Evolutionary conservation across 2,113 vertebrate species (phyloP).

Genomic region (Trichechus manatus): DNA sequence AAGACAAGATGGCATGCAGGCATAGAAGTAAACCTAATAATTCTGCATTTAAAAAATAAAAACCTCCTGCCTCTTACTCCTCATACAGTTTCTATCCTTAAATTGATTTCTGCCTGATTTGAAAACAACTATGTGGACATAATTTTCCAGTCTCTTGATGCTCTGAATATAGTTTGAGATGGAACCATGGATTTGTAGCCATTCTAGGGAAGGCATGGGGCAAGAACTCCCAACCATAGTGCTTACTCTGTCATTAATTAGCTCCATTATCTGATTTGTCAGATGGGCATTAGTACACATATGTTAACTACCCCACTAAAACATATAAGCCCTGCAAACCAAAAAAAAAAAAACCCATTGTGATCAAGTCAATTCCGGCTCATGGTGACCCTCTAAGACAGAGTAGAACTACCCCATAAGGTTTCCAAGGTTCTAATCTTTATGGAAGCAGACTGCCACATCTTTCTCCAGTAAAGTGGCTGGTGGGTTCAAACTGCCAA

Average conservation of each 20-base stretch:
- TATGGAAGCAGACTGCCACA: no score
- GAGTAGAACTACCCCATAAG: not conserved
- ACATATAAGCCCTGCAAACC: not conserved
- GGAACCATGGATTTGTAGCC: not conserved
- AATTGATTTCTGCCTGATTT: not conserved
- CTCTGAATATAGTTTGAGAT: conserved; percentile 15
- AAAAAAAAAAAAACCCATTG: not conserved
- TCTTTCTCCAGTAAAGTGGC: not conserved
- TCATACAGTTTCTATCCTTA: not conserved
- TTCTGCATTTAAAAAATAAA: not conserved
- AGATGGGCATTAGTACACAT: not conserved
- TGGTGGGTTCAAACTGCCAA: not conserved
- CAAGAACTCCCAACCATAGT: not conserved
- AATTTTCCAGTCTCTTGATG: not conserved
- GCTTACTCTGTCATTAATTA: not conserved
- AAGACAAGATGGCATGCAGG: not conserved
- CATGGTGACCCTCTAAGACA: not conserved
- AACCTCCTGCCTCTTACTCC: not conserved
- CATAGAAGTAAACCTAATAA: not conserved
- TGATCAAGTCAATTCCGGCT: not conserved
- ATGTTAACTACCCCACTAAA: not conserved
- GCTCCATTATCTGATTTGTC: not conserved
- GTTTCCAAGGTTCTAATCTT: not conserved
- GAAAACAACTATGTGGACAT: not conserved
- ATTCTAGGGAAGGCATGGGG: not conserved